Base-by-base conservation (phyloP, 2,888 invertebrate genomes). In the Ophonus ardosiacus region DNA sequence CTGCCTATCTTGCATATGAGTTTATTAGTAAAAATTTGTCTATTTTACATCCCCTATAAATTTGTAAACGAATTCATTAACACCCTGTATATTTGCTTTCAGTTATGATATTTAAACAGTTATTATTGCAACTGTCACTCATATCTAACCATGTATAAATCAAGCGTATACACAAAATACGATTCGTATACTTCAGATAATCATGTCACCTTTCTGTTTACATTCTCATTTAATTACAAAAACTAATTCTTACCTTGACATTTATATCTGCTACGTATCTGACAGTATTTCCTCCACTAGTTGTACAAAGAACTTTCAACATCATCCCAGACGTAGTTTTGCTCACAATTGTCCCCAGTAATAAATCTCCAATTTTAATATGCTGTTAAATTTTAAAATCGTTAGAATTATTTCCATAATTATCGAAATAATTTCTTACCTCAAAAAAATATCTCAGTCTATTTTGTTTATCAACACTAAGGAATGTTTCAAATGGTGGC, bases 401-500 rank as follows among this genome's bases (percentile, higher is more conserved):
- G 21, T 59, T 57, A 56, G 24, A 43, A 68, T 51, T 57, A 81
- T 68, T 71, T 13, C n/a, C 51, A 71, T 24, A 31, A 43, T 57
- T 18, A 78, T 2, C 21, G 7, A 78, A 59, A n/a, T 31, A 17
- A 57, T 8, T 15, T 61, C 63, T 92, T 92, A 97, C 97, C 93
- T 96, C 95, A 92, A 96, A 95, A 90, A 98, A 97, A 92, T 97
- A 96, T 86, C 96, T 94, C 86, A 96, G 92, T 87, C 96, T 93
- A 85, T 95, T 96, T 17, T 94, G 93, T 88, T 96, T 96, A 88
- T 97, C 97, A 88, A 96, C 94, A 89, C 94, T 95, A 88, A 97
- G 93, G 90, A 96, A 98, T 81, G 95, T 95, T 91, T 98, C 98
- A 91, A 96, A 95, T 0, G 98, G 97, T 86, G 98, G 97, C 93